These are phyloP conservation scores for Atta cephalotes DNA, from an alignment of 1,140 invertebrate genomes.

Conservation along the genomic window DNA sequence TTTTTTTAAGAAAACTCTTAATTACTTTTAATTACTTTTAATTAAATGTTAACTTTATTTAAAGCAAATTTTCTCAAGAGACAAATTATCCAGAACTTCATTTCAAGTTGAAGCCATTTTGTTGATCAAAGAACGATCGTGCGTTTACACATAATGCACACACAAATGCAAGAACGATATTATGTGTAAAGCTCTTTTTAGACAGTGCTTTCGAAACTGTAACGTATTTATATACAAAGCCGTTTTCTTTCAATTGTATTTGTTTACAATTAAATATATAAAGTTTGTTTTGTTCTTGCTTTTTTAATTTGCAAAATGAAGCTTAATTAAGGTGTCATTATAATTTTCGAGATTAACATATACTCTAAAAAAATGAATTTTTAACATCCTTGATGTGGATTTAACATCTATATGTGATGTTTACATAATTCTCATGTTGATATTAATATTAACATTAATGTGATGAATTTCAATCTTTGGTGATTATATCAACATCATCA, in stretches of 20 bases:
- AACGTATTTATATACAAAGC: constrained; percentile 24
- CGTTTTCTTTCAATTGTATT: neutral
- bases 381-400: too few relatives aligned
- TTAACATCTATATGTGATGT: too few relatives aligned
- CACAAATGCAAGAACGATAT: constrained; percentile 44
- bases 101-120: neutral
- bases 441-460: too few relatives aligned
- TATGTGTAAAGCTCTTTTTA: constrained; percentile 41
- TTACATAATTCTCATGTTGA: too few relatives aligned
- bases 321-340: neutral
- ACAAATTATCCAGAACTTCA: too few relatives aligned
- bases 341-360: neutral
- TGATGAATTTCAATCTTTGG: too few relatives aligned
- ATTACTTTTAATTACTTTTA: too few relatives aligned
- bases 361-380: too few relatives aligned
- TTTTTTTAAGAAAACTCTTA: too few relatives aligned
- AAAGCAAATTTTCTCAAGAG: too few relatives aligned
- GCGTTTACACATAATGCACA: neutral
- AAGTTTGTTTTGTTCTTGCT: neutral
- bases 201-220: constrained; percentile 7
- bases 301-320: neutral
- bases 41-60: too few relatives aligned
- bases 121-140: neutral
- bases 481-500: too few relatives aligned
- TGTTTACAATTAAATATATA: neutral